Evolutionary conservation across 2,797 vertebrate genomes (phyloP), one percentile per base, ranked within the genome.

Genomic region (Sternotherus odoratus): DNA sequence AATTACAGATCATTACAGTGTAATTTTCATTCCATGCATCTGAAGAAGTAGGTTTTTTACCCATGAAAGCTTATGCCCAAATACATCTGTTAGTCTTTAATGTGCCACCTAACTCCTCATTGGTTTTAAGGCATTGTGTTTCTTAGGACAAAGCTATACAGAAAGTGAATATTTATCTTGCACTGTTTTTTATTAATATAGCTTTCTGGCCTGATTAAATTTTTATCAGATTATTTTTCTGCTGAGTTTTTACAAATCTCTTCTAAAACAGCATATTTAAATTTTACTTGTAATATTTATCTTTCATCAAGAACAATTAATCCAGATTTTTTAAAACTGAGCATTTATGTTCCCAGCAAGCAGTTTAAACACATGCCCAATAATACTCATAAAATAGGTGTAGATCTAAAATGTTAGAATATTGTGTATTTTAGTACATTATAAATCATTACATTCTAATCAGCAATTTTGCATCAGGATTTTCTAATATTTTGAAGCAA

Each of bases 131-230:
- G 48, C 48, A 49, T 49, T 49, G 53, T 54, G 10, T 54, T 56
- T 53, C 6, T 60, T 66, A 66, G 36, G n/a, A 2, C 63, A 39
- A 15, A 86, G 17, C 21, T 51, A 0, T 48, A n/a, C n/a, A 86
- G 12, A 66, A 57, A 0, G 0, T n/a, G 15, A 57, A 50, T 60
- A 6, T 72, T 1, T 12, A 13, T 79, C 91, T 56, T 12, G 4
- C 11, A 86, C 39, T 56, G 7, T 17, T 85, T 48, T 28, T 75
- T 75, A 48, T 75, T 75, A 30, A 75, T 43, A 46, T 15, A 7
- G 28, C 26, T 48, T 28, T 43, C 13, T 36, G 4, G 28, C 48
- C 8, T 57, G 51, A 4, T 49, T 72, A 30, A 48, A 79, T 11
- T 83, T 77, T 28, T 39, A 0, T 88, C 54, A 53, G 12, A 69